A percentile compares a stretch with the other conserved stretches of the same genome.
Conservation (phyloP, 2,113 vertebrate genomes). For the Cyprinus carpio region DNA sequence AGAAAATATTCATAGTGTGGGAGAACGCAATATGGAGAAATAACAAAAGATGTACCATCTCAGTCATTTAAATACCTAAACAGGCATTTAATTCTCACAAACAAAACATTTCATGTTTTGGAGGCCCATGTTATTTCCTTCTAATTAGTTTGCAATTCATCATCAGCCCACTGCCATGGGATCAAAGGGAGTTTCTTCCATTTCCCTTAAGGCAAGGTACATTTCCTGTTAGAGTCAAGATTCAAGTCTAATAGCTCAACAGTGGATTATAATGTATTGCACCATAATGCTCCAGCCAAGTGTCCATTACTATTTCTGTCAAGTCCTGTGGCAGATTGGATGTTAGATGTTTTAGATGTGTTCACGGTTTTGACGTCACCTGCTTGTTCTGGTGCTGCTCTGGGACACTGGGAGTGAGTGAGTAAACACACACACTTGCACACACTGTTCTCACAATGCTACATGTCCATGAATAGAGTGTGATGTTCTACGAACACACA, state of each 20-base stretch:
- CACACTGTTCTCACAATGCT: constrained; percentile 8
- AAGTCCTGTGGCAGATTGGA: neutral
- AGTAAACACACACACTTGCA: neutral
- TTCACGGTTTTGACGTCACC: too few relatives aligned
- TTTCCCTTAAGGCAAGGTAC: neutral
- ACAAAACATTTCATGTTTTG: neutral
- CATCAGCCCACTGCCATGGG: constrained; percentile 10
- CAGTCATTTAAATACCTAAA: constrained; percentile 23
- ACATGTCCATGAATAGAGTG: neutral
- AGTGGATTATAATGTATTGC: neutral
- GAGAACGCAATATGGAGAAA: constrained; percentile 2
- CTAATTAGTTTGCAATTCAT: constrained; percentile 15
- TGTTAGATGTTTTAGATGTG: constrained; percentile 1
- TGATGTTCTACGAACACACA: constrained; percentile 2
- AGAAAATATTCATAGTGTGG: neutral
- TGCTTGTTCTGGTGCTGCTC: neutral
- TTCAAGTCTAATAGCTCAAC: constrained; percentile 12
- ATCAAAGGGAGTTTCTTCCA: constrained; percentile 21
- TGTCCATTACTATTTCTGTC: neutral
- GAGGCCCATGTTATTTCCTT: constrained; percentile 26
- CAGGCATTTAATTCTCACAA: constrained; percentile 13
- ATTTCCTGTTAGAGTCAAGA: constrained; percentile 10
- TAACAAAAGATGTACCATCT: neutral
- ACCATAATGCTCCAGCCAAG: neutral
- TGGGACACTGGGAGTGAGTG: constrained; percentile 9